A percentile compares a stretch with the other conserved stretches of the same genome.
These are phyloP conservation scores for Trigoniulus corallinus DNA, from an alignment of 1,140 invertebrate species.

Conservation along the genomic window DNA sequence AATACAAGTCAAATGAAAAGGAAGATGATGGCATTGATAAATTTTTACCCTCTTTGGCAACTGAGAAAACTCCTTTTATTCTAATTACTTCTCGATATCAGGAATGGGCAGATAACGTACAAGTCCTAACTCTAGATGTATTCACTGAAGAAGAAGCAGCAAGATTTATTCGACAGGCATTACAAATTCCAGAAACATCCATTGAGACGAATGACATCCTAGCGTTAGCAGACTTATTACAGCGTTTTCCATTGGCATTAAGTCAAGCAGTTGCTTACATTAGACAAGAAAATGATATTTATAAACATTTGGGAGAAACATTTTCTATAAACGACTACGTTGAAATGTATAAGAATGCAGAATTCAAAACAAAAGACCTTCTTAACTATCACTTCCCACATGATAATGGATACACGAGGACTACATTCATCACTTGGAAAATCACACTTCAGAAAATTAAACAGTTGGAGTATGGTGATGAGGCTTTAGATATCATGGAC, in stretches of 20 bases:
- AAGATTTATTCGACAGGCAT: constrained; percentile 12
- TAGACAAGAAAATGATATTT: background rate
- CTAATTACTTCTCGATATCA: constrained; percentile 14
- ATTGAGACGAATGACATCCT: constrained; percentile 10
- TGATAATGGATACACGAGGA: constrained; percentile 12
- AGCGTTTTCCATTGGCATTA: constrained; percentile 13
- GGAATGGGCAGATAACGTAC: constrained; percentile 10
- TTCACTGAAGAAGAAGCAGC: constrained; percentile 11
- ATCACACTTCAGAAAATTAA: constrained; percentile 13
- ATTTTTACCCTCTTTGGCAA: constrained; percentile 9
- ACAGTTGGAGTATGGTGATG: constrained; percentile 8
- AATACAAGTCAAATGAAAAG: constrained; percentile 8
- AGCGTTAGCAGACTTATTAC: constrained; percentile 8
- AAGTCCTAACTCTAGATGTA: constrained; percentile 7
- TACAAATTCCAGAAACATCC: constrained; percentile 6
- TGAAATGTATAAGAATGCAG: constrained; percentile 8
- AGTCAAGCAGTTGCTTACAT: constrained; percentile 12
- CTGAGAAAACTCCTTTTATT: constrained; percentile 11
- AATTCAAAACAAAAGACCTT: constrained; percentile 4
- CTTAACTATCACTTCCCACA: background rate
- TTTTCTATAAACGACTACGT: constrained; percentile 10
- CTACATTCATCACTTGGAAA: constrained; percentile 12
- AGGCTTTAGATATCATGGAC: constrained; percentile 8
- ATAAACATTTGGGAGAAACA: background rate
- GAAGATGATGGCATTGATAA: constrained; percentile 9